A percentile compares a stretch with the other conserved stretches of the same genome.
phyloP scores from a whole-genome alignment of 2,797 vertebrate genomes.

The Artibeus lituratus region DNA sequence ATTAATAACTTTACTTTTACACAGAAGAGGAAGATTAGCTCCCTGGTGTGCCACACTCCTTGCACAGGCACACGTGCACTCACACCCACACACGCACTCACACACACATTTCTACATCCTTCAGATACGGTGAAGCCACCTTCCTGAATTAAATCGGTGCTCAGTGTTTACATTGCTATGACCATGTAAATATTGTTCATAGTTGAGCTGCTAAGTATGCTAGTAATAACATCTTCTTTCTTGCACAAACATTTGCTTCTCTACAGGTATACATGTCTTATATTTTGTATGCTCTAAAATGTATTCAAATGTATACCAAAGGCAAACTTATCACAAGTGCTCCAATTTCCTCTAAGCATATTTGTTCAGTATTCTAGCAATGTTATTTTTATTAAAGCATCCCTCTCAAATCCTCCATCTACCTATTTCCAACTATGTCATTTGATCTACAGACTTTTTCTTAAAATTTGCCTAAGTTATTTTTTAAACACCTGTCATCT shows the following conservation, averaged over 20 bases:
- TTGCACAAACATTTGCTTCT: background rate
- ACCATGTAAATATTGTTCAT: background rate
- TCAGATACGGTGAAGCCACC: background rate
- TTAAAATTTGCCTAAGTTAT: conserved; percentile 9
- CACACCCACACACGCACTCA: too few species aligned
- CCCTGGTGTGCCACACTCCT: background rate
- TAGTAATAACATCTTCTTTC: background rate
- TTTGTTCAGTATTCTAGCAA: background rate
- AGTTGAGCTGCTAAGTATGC: background rate
- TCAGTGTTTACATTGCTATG: background rate
- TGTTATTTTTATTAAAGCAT: background rate
- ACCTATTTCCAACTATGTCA: background rate
- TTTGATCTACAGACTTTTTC: background rate
- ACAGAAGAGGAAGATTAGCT: background rate
- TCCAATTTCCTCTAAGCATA: background rate
- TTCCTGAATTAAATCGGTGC: background rate
- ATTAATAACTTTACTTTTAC: background rate
- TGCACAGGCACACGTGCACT: background rate
- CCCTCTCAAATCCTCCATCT: background rate
- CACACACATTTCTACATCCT: background rate
- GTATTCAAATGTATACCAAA: background rate
- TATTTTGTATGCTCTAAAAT: background rate
- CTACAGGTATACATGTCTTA: background rate
- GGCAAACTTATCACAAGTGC: background rate
- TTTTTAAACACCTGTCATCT: background rate